These are phyloP conservation scores for Lagodon rhomboides DNA, from an alignment of 2,797 vertebrate species.

Conservation along the genomic window DNA sequence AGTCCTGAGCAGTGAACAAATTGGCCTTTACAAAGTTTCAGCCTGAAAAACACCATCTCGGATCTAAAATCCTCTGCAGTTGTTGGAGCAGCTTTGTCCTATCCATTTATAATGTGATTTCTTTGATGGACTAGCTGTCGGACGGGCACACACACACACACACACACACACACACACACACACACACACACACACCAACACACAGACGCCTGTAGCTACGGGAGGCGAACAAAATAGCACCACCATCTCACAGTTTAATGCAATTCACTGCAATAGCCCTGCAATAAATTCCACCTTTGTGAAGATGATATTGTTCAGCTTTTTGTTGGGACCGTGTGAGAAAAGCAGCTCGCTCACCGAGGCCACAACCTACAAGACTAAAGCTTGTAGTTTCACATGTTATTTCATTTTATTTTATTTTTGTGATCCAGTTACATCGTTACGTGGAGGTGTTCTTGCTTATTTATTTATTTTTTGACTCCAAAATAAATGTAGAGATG, in stretches of 20 bases:
- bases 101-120: conserved; percentile 38
- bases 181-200: not conserved
- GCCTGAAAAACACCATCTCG: not conserved
- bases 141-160: not conserved
- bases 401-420: not conserved
- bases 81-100: conserved; percentile 16
- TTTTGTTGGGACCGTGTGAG: not conserved
- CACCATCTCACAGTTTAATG: conserved; percentile 34
- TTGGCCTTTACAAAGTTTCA: not conserved
- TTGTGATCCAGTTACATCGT: not conserved
- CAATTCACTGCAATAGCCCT: conserved; percentile 39
- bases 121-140: conserved; percentile 31
- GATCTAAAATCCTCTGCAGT: conserved; percentile 11
- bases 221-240: conserved; percentile 38
- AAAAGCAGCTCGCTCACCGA: not conserved
- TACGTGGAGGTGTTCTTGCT: not conserved
- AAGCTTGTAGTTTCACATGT: not conserved
- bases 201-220: conserved; percentile 20
- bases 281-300: conserved; percentile 30
- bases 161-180: too few relatives aligned
- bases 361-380: not conserved
- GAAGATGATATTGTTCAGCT: conserved; percentile 13
- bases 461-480: not conserved
- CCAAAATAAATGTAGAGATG: not conserved
- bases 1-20: conserved; percentile 19